These are phyloP conservation scores for Tholera decimalis DNA, from an alignment of 2,888 invertebrate genomes.

Conservation along the genomic window DNA sequence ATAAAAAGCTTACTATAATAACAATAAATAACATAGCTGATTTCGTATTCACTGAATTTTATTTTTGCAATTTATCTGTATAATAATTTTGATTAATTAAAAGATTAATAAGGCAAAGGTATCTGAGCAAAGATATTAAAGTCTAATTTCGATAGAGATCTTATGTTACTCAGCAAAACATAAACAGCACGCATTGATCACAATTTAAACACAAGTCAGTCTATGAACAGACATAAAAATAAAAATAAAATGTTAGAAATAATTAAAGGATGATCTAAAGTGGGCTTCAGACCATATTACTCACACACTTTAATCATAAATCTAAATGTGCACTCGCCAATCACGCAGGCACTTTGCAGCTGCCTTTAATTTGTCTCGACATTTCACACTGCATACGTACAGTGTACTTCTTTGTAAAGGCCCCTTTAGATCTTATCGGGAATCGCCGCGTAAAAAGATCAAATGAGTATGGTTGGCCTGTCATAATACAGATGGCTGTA, in stretches of 20 bases:
- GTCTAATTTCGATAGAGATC: background rate
- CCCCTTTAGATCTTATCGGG: slow-evolving; percentile 63
- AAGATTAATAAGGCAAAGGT: background rate
- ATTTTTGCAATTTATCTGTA: background rate
- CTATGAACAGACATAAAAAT: slow-evolving; percentile 11
- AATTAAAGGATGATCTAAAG: slow-evolving; percentile 61
- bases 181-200: slow-evolving; percentile 10
- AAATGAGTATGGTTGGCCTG: slow-evolving; percentile 40
- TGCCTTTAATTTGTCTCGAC: slow-evolving; percentile 86
- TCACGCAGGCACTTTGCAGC: slow-evolving; percentile 82
- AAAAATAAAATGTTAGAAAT: slow-evolving; percentile 30
- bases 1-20: background rate
- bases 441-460: slow-evolving; percentile 65
- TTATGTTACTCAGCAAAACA: background rate
- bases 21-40: background rate
- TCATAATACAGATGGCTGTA: slow-evolving; percentile 33
- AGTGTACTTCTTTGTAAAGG: slow-evolving; percentile 67
- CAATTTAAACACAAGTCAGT: slow-evolving; percentile 24
- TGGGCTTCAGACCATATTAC: slow-evolving; percentile 59
- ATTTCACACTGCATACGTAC: slow-evolving; percentile 76
- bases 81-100: too few relatives aligned
- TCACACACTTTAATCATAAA: slow-evolving; percentile 77
- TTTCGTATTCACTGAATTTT: background rate
- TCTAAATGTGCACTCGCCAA: slow-evolving; percentile 85
- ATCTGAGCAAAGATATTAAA: background rate